Evolutionary conservation across 2,113 vertebrate species (phyloP), one percentile per base, ranked within the genome.

Genomic region (Gambusia holbrooki): DNA sequence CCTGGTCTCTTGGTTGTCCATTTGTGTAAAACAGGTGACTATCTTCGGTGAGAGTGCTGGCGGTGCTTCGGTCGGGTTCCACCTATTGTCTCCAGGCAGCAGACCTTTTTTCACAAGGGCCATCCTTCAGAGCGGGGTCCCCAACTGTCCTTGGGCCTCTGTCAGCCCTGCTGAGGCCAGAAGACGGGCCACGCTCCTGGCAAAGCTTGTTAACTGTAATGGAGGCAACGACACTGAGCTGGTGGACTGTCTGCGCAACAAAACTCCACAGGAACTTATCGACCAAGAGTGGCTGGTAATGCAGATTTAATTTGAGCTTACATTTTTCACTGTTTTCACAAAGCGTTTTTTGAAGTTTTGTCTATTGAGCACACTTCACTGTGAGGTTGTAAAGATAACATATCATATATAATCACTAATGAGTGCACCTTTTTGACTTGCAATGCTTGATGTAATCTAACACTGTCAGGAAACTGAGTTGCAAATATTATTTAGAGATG

Each of bases 21-120:
- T 66, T 35, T 68, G 5, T 58, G 3, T 62, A 4, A 48, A 73
- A 76, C 81, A 93, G 92, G 92, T 98, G 81, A 98, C 97, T 29
- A 94, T 98, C 64, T 98, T 98, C 71, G 97, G 97, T 2, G 97
- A 98, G 84, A 98, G 97, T 0, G 97, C 97, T 0, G 97, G 97
- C 0, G 97, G 90, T 0, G 97, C 96, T 27, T 97, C 97, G 0
- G 94, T 96, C 2, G 96, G 97, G 2, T 93, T 96, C 87, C 97
- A 98, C 67, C 85, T 97, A 4, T 74, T 98, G 32, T 96, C 96
- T 30, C 93, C 95, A 0, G 93, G 88, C 5, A 98, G 97, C 88
- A 92, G 95, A 0, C 76, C 88, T 1, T 91, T 95, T 9, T 98
- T 98, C 83, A 95, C 94, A 4, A 89, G 96, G 48, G 97, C 95